Percentiles rank a stretch among this genome's conserved stretches.
phyloP scores from a whole-genome alignment of 2,888 invertebrate genomes.

The Rapana venosa region DNA sequence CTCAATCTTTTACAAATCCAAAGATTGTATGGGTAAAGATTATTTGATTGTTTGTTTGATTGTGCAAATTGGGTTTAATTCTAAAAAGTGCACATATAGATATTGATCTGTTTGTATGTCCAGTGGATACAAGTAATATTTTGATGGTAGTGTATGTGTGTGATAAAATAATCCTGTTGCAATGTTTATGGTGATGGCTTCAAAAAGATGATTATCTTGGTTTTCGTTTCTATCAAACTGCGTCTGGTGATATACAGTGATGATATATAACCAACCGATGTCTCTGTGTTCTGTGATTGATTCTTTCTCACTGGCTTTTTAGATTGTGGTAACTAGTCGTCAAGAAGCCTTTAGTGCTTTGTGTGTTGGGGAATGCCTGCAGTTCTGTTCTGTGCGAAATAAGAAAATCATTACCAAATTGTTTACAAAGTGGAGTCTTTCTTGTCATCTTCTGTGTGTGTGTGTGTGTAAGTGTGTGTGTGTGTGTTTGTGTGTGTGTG shows the following conservation, averaged over 20 bases:
- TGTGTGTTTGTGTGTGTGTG: neutral
- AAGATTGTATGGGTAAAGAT: too few species aligned
- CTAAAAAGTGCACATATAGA: too few species aligned
- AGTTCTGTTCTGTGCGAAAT: neutral
- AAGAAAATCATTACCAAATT: neutral
- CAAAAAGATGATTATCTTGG: neutral
- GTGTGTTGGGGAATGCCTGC: neutral
- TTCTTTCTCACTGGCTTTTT: neutral
- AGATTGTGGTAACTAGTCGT: slow-evolving; percentile 3
- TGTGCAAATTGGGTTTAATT: too few species aligned
- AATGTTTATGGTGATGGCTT: neutral
- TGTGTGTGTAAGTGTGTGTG: too few species aligned
- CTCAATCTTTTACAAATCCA: too few species aligned
- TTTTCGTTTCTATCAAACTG: neutral
- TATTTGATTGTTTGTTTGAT: too few species aligned
- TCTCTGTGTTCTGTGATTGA: neutral
- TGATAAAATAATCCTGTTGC: neutral
- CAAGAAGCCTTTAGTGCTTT: neutral
- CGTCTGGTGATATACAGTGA: neutral
- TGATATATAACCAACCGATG: neutral
- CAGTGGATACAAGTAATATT: too few species aligned
- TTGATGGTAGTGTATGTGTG: too few species aligned
- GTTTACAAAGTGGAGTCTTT: too few species aligned
- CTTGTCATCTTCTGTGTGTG: too few species aligned
- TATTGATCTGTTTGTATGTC: too few species aligned